A percentile compares a stretch with the other conserved stretches of the same genome.
Conservation (phyloP, 2,113 vertebrate genomes). For the Menidia beryllina region DNA sequence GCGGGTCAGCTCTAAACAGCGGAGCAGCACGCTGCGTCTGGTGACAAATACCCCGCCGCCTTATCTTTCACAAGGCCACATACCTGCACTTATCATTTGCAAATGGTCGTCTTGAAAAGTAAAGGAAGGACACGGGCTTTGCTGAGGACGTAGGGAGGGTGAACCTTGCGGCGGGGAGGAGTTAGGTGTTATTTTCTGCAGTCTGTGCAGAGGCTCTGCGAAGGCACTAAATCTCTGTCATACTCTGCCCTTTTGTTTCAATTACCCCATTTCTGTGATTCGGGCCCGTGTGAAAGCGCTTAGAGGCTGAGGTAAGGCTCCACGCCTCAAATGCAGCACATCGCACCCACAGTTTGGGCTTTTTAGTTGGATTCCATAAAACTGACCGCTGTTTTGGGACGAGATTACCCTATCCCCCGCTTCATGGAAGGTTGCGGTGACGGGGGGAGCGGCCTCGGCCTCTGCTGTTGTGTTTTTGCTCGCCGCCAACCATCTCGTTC, state of each 20-base stretch:
- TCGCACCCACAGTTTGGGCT: slow-evolving; percentile 17
- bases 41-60: slow-evolving; percentile 72
- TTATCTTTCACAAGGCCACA: slow-evolving; percentile 66
- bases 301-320: slow-evolving; percentile 49
- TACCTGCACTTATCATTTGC: slow-evolving; percentile 71
- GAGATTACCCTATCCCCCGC: slow-evolving; percentile 58
- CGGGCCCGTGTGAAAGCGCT: slow-evolving; percentile 63
- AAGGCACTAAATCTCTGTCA: slow-evolving; percentile 79
- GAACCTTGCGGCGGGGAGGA: slow-evolving; percentile 64
- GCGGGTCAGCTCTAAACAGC: slow-evolving; percentile 69
- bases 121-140: slow-evolving; percentile 61
- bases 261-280: slow-evolving; percentile 77
- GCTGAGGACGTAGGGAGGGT: slow-evolving; percentile 64
- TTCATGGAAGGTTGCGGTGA: slow-evolving; percentile 43
- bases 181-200: slow-evolving; percentile 75
- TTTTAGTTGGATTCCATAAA: slow-evolving; percentile 42
- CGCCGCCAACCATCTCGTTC: slow-evolving; percentile 22
- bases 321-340: slow-evolving; percentile 45
- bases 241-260: slow-evolving; percentile 81
- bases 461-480: slow-evolving; percentile 42
- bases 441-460: slow-evolving; percentile 40
- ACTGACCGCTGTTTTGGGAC: slow-evolving; percentile 53
- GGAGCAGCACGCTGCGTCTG: slow-evolving; percentile 61
- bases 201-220: slow-evolving; percentile 61
- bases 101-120: slow-evolving; percentile 65